Percentiles rank a stretch among this genome's conserved stretches.
Evolutionary conservation across 2,797 vertebrate species (phyloP).

Genomic region (Clarias platycephalus): DNA sequence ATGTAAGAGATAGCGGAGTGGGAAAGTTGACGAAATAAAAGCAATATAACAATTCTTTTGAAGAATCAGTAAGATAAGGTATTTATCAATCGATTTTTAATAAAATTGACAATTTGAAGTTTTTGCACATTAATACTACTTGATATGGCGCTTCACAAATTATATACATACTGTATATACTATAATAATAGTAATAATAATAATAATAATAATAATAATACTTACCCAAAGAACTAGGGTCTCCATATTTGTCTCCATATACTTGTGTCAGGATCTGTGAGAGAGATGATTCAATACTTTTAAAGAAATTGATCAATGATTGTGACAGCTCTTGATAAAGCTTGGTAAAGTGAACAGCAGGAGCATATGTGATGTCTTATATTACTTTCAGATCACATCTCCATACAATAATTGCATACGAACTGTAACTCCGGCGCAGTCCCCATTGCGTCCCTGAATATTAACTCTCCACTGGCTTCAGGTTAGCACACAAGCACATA

Average conservation of each 20-base stretch:
- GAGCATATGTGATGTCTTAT: background rate
- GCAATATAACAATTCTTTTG: too few relatives aligned
- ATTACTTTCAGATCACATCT: background rate
- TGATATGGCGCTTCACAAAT: too few relatives aligned
- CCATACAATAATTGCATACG: background rate
- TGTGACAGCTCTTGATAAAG: background rate
- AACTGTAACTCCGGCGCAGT: background rate
- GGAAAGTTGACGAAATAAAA: too few relatives aligned
- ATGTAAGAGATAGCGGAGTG: too few relatives aligned
- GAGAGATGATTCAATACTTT: slow-evolving; percentile 45
- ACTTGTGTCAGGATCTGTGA: slow-evolving; percentile 87
- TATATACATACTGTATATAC: too few relatives aligned
- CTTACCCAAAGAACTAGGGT: slow-evolving; percentile 79
- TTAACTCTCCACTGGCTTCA: background rate
- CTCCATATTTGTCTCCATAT: slow-evolving; percentile 87
- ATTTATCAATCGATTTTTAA: too few relatives aligned
- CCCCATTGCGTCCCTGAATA: background rate
- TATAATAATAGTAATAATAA: too few relatives aligned
- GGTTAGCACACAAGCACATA: background rate
- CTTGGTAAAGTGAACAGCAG: background rate
- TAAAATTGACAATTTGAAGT: too few relatives aligned
- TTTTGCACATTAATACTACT: too few relatives aligned
- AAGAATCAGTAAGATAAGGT: too few relatives aligned
- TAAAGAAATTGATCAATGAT: background rate
- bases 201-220: slow-evolving; percentile 17